Conservation (phyloP, 1,140 invertebrate genomes). For the Alviniconcha marisindica region DNA sequence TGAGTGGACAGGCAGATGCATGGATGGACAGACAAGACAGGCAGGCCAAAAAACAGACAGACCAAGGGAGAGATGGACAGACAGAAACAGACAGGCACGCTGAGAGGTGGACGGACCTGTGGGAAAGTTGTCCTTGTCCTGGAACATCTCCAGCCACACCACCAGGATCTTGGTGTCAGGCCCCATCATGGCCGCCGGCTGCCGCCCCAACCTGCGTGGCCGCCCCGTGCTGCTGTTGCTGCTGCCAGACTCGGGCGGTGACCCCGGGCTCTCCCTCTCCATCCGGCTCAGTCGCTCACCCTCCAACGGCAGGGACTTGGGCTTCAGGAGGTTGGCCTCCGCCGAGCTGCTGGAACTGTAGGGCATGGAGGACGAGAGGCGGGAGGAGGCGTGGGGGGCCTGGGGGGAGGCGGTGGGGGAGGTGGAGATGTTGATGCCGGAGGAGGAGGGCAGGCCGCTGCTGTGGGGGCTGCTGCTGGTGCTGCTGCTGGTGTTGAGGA, state of each 20-base stretch:
- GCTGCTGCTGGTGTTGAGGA: constrained; percentile 41
- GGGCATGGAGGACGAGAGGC: constrained; percentile 33
- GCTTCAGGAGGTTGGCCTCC: constrained; percentile 56
- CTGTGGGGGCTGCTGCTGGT: constrained; percentile 30
- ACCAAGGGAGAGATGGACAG: too few species aligned
- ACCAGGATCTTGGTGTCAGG: constrained; percentile 88
- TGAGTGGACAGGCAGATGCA: too few species aligned
- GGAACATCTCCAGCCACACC: constrained; percentile 96
- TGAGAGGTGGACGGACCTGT: constrained; percentile 79
- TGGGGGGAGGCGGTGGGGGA: neutral
- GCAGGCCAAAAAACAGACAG: too few species aligned
- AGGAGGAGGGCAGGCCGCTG: constrained; percentile 1
- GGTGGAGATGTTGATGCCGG: neutral
- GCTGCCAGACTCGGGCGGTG: constrained; percentile 56
- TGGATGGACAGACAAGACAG: too few species aligned
- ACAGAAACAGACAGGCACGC: too few species aligned
- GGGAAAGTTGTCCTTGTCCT: constrained; percentile 94
- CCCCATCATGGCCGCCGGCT: constrained; percentile 62
- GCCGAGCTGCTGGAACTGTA: neutral
- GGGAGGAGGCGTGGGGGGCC: constrained; percentile 25
- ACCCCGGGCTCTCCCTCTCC: constrained; percentile 60
- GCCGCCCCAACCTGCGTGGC: constrained; percentile 58
- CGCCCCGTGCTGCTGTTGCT: constrained; percentile 26
- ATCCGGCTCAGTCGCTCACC: constrained; percentile 44
- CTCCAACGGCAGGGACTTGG: constrained; percentile 68